A percentile compares a stretch with the other conserved stretches of the same genome.
Evolutionary conservation across 2,888 invertebrate species (phyloP).

Genomic region (Agapostemon virescens): DNA sequence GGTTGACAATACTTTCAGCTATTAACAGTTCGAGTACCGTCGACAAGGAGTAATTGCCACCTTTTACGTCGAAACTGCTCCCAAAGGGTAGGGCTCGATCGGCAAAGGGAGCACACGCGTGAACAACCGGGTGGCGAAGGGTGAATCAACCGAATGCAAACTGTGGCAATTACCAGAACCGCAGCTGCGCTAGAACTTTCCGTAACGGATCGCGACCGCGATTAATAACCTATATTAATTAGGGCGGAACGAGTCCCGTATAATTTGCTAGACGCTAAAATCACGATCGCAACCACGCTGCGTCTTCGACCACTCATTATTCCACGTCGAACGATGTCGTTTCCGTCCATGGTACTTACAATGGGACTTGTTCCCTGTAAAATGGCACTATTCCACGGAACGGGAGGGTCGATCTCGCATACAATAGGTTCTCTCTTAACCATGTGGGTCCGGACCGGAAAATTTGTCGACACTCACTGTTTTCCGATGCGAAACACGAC

Average conservation of each 20-base stretch:
- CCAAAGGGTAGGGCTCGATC: constrained; percentile 9
- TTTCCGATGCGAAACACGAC: too few relatives aligned
- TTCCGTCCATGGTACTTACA: constrained; percentile 21
- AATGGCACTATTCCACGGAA: constrained; percentile 26
- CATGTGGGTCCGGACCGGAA: too few relatives aligned
- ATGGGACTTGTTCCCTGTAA: constrained; percentile 16
- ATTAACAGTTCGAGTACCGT: neutral
- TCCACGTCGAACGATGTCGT: constrained; percentile 40
- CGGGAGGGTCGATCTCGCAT: neutral
- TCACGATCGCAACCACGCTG: constrained; percentile 44
- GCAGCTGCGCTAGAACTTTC: constrained; percentile 67
- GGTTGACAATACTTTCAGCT: neutral
- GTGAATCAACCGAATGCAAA: constrained; percentile 58
- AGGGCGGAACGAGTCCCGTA: constrained; percentile 53
- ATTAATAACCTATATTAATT: constrained; percentile 72
- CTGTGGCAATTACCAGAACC: constrained; percentile 67
- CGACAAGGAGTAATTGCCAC: constrained; percentile 1
- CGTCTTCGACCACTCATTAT: constrained; percentile 65
- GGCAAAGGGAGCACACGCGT: constrained; percentile 1
- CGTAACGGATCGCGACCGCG: constrained; percentile 63
- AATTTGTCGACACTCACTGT: too few relatives aligned
- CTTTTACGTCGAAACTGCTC: constrained; percentile 9
- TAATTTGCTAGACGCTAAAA: constrained; percentile 65
- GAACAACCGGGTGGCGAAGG: constrained; percentile 20
- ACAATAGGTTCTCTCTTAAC: too few relatives aligned